Evolutionary conservation across 2,113 vertebrate species (phyloP), one percentile per base, ranked within the genome.

Genomic region (Pristiophorus japonicus): DNA sequence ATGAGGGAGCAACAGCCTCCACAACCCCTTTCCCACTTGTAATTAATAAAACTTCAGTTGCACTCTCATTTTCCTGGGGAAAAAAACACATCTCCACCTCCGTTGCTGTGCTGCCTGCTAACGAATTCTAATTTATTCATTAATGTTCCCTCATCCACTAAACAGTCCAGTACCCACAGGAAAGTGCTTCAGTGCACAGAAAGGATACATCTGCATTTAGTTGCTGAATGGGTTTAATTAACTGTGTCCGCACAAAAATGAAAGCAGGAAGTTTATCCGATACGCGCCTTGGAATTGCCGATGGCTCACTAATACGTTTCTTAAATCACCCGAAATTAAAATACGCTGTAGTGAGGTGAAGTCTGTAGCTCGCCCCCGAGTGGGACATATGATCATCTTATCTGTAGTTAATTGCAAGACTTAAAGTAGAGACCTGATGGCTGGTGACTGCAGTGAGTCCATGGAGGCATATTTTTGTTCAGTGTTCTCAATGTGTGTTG

Each of bases 111-210:
- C 59, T 92, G 59, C 59, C 88, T 63, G 34, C 88, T 92, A 65
- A 92, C n/a, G 30, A 92, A 92, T 92, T 92, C 59, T 92, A 92
- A 92, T 92, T 18, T 38, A 92, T 38, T 92, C 88, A 92, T 92
- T 92, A 92, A 92, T 20, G 55, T 92, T 65, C 59, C 59, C 88
- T 92, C 59, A 92, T 92, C 88, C 88, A 63, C 59, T 38, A 63
- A 92, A 92, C 88, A 92, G 59, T 65, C 59, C 88, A 65, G 34
- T 92, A 92, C 88, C 55, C 59, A 92, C 16, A 92, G 59, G 55
- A 63, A 63, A 22, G 55, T 42, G 88, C 88, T 22, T 62, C 88
- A 92, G 59, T 92, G 62, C 88, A 92, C 88, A 63, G n/a, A n/a
- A 92, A 2, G 34, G 88, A 38, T 92, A n/a, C 59, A 65, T 92